Evolutionary conservation across 2,113 vertebrate genomes (phyloP).

Genomic region (Toxotes jaculatrix): DNA sequence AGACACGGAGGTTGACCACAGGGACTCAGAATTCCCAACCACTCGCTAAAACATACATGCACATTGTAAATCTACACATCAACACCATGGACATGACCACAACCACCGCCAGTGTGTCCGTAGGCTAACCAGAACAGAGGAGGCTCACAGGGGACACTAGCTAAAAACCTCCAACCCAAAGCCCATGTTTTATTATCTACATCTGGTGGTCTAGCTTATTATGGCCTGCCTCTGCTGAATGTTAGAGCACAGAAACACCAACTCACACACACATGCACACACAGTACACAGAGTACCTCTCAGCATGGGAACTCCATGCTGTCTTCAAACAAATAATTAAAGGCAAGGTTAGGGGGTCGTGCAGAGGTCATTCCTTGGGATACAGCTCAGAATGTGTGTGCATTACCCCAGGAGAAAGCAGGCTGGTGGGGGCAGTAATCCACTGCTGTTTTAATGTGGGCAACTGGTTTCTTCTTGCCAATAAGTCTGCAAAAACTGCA

Average conservation of each 20-base stretch:
- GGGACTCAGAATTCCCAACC: slow-evolving; percentile 71
- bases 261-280: slow-evolving; percentile 64
- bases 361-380: slow-evolving; percentile 96
- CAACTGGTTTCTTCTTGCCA: slow-evolving; percentile 61
- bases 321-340: slow-evolving; percentile 99
- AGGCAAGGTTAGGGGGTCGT: slow-evolving; percentile 96
- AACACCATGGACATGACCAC: slow-evolving; percentile 74
- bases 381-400: slow-evolving; percentile 97
- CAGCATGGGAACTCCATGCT: slow-evolving; percentile 97
- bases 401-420: slow-evolving; percentile 83
- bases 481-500: slow-evolving; percentile 53
- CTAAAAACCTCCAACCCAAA: slow-evolving; percentile 72
- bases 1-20: slow-evolving; percentile 71
- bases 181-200: slow-evolving; percentile 93
- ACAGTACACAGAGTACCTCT: slow-evolving; percentile 86
- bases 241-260: slow-evolving; percentile 71
- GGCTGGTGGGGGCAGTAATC: slow-evolving; percentile 43
- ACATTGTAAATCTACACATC: slow-evolving; percentile 76
- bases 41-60: slow-evolving; percentile 79
- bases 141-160: slow-evolving; percentile 69
- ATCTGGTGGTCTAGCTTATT: slow-evolving; percentile 93
- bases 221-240: slow-evolving; percentile 84
- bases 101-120: slow-evolving; percentile 66
- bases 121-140: slow-evolving; percentile 69
- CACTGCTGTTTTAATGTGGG: slow-evolving; percentile 71